phyloP scores from a whole-genome alignment of 1,140 invertebrate genomes.

The Leptinotarsa lineolata region DNA sequence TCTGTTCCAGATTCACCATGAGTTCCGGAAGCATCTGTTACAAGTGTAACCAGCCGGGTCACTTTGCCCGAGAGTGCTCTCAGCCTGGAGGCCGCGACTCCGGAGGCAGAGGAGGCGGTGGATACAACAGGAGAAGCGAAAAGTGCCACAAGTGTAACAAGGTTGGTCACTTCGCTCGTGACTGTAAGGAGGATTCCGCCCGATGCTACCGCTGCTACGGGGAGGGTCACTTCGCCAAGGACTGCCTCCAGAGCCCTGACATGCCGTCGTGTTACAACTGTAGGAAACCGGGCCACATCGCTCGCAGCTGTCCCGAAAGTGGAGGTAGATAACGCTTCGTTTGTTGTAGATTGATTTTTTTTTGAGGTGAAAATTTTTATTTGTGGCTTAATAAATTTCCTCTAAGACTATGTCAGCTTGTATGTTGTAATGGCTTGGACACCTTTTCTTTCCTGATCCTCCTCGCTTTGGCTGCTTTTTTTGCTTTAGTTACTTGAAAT shows the following conservation, averaged over 20 bases:
- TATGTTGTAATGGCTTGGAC: no score
- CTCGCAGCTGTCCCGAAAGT: constrained; percentile 79
- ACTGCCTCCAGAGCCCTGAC: constrained; percentile 81
- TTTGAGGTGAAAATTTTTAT: no score
- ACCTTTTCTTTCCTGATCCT: no score
- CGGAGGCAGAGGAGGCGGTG: constrained; percentile 62
- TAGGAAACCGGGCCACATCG: constrained; percentile 87
- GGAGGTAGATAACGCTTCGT: constrained; percentile 49
- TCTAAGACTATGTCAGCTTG: no score
- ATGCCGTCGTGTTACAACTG: constrained; percentile 85
- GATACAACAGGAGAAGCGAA: constrained; percentile 66
- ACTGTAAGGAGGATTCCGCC: constrained; percentile 85
- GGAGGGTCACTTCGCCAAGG: constrained; percentile 87
- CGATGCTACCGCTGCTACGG: constrained; percentile 84
- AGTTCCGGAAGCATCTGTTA: constrained; percentile 81
- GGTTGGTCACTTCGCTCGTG: constrained; percentile 89
- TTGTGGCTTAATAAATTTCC: no score
- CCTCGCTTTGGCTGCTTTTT: no score
- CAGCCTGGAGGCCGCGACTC: constrained; percentile 64
- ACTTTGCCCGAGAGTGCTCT: constrained; percentile 85
- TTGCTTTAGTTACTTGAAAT: no score
- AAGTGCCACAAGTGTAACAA: constrained; percentile 96
- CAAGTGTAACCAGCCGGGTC: constrained; percentile 86
- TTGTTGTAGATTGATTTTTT: no score
- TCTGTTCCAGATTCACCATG: constrained; percentile 57